Evolutionary conservation across 2,888 invertebrate species (phyloP).

Genomic region (Desoria tigrina): DNA sequence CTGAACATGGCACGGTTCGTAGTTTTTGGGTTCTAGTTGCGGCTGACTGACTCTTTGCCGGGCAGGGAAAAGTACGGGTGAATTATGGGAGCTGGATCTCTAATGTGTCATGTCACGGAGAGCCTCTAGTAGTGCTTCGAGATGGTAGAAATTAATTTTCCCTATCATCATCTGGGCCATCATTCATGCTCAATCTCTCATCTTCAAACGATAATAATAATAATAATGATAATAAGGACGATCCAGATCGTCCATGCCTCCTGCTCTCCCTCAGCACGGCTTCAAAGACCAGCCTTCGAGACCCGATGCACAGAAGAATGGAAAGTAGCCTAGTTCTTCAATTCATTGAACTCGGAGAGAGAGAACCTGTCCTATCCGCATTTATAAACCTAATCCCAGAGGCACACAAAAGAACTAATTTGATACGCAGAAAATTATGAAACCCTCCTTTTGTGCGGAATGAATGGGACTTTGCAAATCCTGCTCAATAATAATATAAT

Average conservation of each 20-base stretch:
- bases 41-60: neutral
- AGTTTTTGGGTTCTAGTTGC: neutral
- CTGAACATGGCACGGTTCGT: no score
- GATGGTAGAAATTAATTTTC: constrained; percentile 38
- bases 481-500: no score
- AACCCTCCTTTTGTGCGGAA: neutral
- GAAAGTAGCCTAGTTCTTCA: neutral
- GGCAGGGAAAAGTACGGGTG: neutral
- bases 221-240: neutral
- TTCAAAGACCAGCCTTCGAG: neutral
- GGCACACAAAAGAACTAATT: constrained; percentile 33
- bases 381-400: neutral
- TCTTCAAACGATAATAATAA: constrained; percentile 26
- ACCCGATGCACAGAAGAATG: neutral
- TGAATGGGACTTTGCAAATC: neutral
- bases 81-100: constrained; percentile 25
- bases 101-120: constrained; percentile 37
- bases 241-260: neutral
- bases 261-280: neutral
- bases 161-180: constrained; percentile 39
- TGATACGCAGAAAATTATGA: constrained; percentile 36
- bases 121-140: constrained; percentile 3
- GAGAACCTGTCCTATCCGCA: no score
- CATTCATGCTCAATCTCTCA: constrained; percentile 41
- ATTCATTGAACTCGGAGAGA: no score